Conservation (phyloP, 2,113 vertebrate genomes). For the Chaetorhynchus papuensis region DNA sequence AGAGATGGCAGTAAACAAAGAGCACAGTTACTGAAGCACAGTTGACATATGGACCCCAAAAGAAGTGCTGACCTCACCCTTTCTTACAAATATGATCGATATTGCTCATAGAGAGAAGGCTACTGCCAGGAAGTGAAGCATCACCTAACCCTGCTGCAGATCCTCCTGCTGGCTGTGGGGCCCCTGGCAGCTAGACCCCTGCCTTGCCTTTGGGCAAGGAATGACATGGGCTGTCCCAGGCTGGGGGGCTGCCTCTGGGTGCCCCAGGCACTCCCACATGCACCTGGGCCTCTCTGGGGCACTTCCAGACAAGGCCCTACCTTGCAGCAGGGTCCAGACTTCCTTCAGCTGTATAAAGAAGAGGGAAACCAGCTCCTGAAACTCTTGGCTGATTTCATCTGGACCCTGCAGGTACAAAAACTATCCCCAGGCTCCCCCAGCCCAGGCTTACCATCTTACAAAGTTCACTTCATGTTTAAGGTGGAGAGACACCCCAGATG, state of each 20-base stretch:
- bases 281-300: background rate
- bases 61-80: background rate
- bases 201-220: background rate
- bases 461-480: background rate
- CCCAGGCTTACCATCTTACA: background rate
- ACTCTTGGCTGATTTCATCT: background rate
- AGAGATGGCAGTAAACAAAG: background rate
- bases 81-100: background rate
- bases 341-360: background rate
- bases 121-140: background rate
- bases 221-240: accelerated
- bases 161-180: background rate
- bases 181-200: background rate
- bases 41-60: background rate
- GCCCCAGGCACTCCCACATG: accelerated
- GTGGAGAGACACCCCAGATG: background rate
- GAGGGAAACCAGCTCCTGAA: background rate
- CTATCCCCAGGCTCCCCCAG: background rate
- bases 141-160: accelerated
- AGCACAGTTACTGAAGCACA: background rate
- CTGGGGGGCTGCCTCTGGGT: background rate
- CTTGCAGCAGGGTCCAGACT: background rate
- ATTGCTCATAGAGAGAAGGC: background rate
- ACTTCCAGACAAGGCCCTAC: background rate
- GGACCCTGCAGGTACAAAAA: background rate